Base-by-base conservation (phyloP, 2,888 invertebrate species). In the Mycogona germanica region DNA sequence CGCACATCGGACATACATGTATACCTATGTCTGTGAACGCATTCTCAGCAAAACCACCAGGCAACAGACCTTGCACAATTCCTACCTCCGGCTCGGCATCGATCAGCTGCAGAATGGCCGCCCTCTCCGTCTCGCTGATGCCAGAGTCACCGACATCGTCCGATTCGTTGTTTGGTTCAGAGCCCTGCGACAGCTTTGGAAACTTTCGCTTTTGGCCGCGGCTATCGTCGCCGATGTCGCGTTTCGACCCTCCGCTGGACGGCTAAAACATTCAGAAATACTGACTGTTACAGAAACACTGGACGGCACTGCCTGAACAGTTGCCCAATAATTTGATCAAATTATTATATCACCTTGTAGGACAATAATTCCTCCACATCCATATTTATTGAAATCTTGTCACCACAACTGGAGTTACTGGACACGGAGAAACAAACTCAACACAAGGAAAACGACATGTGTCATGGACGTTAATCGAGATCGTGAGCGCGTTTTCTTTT, bases 71-170 rank as follows among this genome's bases (percentile, higher is more conserved):
- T n/a, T n/a, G n/a, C n/a, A n/a, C n/a, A n/a, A n/a, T 32, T 58
- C 58, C 60, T 67, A 82, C 82, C 70, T 86, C 82, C 38, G 80
- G 82, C 72, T 86, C 87, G 37, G 59, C 84, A 68, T 88, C 87
- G 3, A 88, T 87, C 72, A 84, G 84, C 72, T 81, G 80, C 3
- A 87, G 70, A 60, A 88, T 87, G 49, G 64, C 65, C 64, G 87
- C 83, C 62, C 82, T 78, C 61, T 83, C 78, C 68, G 87, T 85
- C 64, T 84, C 82, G 55, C 81, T 81, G 45, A 63, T 61, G 28
- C 62, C 63, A 7, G 60, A 51, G 14, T 60, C 61, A 3, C 51
- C 58, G 5, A 52, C 55, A 30, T 56, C 55, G 44, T 44, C n/a
- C 12, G 45, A 28, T 23, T 60, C 55, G 21, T 56, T 35, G 17